Evolutionary conservation across 2,113 vertebrate genomes (phyloP), one percentile per base, ranked within the genome.

Genomic region (Arvicanthis niloticus): DNA sequence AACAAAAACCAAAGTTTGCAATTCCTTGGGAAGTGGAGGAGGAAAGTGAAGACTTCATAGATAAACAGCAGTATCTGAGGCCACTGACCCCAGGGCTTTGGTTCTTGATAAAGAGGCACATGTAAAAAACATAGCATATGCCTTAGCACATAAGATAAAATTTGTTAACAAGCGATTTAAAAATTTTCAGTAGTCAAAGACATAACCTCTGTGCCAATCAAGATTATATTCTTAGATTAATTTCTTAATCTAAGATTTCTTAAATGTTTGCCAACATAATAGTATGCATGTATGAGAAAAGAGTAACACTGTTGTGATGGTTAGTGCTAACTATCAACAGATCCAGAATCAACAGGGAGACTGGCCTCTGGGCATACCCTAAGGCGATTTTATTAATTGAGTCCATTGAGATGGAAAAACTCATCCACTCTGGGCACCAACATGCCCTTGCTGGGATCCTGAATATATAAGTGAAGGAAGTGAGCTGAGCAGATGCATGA

Each of bases 141-240:
- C 3, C 5, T 82, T 90, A 21, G 15, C 24, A 67, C 15, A 86
- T 86, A 93, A 45, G 37, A 77, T 62, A 89, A 77, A 51, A 88
- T 84, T 51, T 77, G 51, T 91, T 13, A 75, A 93, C 62, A 67
- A 91, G 26, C 29, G 75, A 56, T 56, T 82, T 94, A 29, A 95
- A 75, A 40, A 37, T 58, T 77, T 45, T n/a, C 17, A 34, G 58
- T 93, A 89, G 37, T 82, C 84, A 93, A 81, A n/a, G 34, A 88
- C 29, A 78, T 17, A 76, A 37, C 17, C 19, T 91, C 60, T n/a
- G 37, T 31, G 29, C 75, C 62, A 78, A 1, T 72, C 21, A 10
- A 72, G 26, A 15, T 67, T 67, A 15, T 67, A 67, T 67, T 67
- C 29, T 88, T 91, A 75, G 5, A 68, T 34, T 67, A 67, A 13